Base-by-base conservation (phyloP, 2,888 invertebrate genomes). In the Mythimna impura region DNA sequence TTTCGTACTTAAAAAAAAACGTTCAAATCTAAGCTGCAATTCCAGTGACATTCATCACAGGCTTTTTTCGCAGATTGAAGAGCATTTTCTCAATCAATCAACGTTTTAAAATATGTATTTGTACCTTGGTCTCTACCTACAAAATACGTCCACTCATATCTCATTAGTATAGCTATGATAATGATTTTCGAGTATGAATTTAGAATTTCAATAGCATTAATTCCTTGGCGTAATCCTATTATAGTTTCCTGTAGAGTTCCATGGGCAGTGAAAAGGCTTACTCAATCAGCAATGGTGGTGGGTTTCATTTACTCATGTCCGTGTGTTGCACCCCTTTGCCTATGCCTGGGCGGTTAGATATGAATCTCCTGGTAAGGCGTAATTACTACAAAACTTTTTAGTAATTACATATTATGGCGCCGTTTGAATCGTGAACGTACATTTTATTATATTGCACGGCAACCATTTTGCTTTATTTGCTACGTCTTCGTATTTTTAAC, bases 191-290 rank as follows among this genome's bases (percentile, higher is more conserved):
- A 63, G 22, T 34, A 52, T 20, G 7, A 43, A 20, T 52, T 34
- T 22, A 14, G 10, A 54, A 40, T 58, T 40, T 40, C 22, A 50
- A 22, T 7, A 12, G 30, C 12, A 34, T 57, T 25, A 10, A 57
- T 36, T 17, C 36, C 12, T 8, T 50, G 34, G 25, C 2, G 25
- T 36, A 34, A 72, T 63, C 74, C 34, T 63, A 34, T 22, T 63
- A 62, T 14, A 34, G 3, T 20, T 22, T n/a, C 34, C 12, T 47
- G 22, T 36, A 9, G n/a, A 40, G n/a, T n/a, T 3, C 3, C 14
- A 52, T 68, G 66, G 14, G 14, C 30, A 30, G 50, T 61, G 14
- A 20, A 69, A 62, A 43, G 43, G 40, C 43, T 70, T 9, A 55
- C 9, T 34, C 9, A 5, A 47, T 47, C 25, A 17, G 25, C 25